Conservation (phyloP, 2,797 vertebrate species). For the Lepus townsendii region DNA sequence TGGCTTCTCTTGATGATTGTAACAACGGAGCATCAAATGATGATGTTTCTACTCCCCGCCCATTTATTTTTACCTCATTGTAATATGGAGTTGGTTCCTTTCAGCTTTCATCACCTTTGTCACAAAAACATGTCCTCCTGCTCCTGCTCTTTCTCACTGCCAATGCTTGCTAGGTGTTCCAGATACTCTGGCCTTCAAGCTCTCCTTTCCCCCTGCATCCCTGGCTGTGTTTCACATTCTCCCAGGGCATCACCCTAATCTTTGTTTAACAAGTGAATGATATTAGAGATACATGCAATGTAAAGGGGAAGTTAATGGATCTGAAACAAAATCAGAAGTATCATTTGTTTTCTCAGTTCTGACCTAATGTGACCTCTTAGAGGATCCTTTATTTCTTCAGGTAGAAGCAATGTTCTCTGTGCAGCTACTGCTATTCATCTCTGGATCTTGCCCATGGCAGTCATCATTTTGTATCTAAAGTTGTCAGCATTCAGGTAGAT, state of each 20-base stretch:
- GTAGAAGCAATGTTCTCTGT: neutral
- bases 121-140: neutral
- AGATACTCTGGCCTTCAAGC: neutral
- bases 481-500: neutral
- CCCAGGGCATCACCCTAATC: neutral
- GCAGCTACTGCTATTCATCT: neutral
- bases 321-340: conserved; percentile 20
- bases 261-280: neutral
- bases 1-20: neutral
- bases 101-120: neutral
- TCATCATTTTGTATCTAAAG: neutral
- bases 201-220: neutral
- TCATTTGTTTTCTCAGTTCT: neutral
- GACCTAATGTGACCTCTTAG: neutral
- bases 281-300: neutral
- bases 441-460: neutral
- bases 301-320: neutral
- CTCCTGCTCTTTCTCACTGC: neutral
- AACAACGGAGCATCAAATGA: neutral
- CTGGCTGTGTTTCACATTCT: neutral
- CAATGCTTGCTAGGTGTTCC: neutral
- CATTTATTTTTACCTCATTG: neutral
- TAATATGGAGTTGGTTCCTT: neutral
- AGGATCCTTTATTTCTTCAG: neutral
- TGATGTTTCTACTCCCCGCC: neutral